Conservation (phyloP, 2,888 invertebrate genomes). For the Cartodere bifasciata region DNA sequence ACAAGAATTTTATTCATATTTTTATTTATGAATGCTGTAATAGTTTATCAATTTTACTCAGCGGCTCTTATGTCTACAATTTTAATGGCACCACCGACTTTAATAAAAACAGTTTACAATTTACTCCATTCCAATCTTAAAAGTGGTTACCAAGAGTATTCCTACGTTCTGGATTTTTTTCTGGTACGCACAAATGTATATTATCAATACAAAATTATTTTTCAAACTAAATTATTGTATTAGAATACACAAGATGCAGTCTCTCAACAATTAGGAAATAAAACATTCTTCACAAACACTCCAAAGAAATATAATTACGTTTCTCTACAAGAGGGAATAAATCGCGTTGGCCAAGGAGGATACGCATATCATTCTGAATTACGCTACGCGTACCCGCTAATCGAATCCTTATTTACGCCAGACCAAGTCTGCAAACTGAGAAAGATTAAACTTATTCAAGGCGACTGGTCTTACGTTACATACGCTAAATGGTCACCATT, state of each 20-base stretch:
- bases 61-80: constrained; percentile 52
- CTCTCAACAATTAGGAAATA: too few relatives aligned
- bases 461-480: constrained; percentile 22
- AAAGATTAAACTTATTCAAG: constrained; percentile 25
- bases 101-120: constrained; percentile 43
- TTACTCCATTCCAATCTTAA: constrained; percentile 43
- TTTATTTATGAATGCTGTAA: constrained; percentile 23
- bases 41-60: constrained; percentile 54
- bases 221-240: too few relatives aligned
- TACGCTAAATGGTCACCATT: constrained; percentile 29
- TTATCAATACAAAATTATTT: too few relatives aligned
- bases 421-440: constrained; percentile 27
- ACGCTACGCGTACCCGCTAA: constrained; percentile 27
- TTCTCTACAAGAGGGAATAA: constrained; percentile 24
- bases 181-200: too few relatives aligned
- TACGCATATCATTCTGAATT: constrained; percentile 31
- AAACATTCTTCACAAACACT: too few relatives aligned
- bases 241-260: too few relatives aligned
- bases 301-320: too few relatives aligned
- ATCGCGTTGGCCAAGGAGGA: constrained; percentile 22
- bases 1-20: constrained; percentile 23
- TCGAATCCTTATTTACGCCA: constrained; percentile 24
- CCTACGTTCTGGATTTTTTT: too few relatives aligned
- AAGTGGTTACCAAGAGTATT: too few relatives aligned
- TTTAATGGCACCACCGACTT: constrained; percentile 45